Evolutionary conservation across 2,888 invertebrate genomes (phyloP), one percentile per base, ranked within the genome.

Genomic region (Gandaritis pyraliata): DNA sequence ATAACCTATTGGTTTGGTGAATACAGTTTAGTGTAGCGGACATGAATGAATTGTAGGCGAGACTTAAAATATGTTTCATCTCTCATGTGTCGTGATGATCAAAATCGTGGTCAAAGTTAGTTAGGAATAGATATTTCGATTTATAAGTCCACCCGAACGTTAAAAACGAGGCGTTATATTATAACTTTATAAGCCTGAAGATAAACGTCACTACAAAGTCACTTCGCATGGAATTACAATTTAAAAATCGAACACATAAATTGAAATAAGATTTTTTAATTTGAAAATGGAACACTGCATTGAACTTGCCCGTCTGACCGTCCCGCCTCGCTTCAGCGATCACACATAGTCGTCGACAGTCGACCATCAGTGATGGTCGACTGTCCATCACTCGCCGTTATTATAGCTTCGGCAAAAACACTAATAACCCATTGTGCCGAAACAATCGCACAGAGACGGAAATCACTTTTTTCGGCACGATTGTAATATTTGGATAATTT

Each of bases 351-450:
- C 49, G 33, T 16, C 23, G 23, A 23, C 23, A 23, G 23, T 23
- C 23, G 23, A 23, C 23, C 23, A 23, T 23, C 23, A 23, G 23
- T n/a, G n/a, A n/a, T n/a, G n/a, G 48, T 57, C 58, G 45, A 50
- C 45, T 38, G 43, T 45, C 33, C 58, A 53, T 61, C 63, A 64
- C 39, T 41, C 55, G 51, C 49, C 55, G 53, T 64, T 58, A 68
- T 68, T 64, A 68, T 72, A 70, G 71, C 71, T 71, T 76, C 77
- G 72, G 82, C 82, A 86, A 84, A 85, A 85, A 84, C 81, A 68
- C 76, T 85, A 85, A 85, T 85, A 82, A 82, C 83, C 82, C 76
- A 84, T 86, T 86, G 85, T 86, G 76, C 76, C 72, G 74, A 67
- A 68, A 75, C 73, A 72, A 69, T 69, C 61, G 68, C 53, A 58